Conservation (phyloP, 2,113 vertebrate genomes). For the Pyxicephalus adspersus region DNA sequence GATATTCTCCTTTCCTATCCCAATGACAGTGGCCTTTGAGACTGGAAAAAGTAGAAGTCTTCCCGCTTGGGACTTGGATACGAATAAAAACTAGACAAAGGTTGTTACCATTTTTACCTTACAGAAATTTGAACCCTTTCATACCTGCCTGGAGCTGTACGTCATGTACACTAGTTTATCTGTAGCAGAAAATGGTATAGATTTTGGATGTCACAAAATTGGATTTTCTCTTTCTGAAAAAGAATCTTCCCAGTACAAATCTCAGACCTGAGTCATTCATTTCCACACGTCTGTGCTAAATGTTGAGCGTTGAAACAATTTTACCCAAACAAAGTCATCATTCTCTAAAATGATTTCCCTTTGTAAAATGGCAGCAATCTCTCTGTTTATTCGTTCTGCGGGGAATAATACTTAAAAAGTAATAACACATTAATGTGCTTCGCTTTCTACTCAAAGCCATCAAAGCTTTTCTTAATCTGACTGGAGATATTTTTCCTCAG, state of each 20-base stretch:
- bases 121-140: too few species aligned
- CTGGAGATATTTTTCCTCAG: slow-evolving; percentile 2
- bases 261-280: neutral
- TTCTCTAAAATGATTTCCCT: slow-evolving; percentile 27
- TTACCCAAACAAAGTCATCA: slow-evolving; percentile 37
- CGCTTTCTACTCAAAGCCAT: slow-evolving; percentile 29
- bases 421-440: slow-evolving; percentile 43
- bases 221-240: too few species aligned
- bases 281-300: neutral
- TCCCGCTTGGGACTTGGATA: too few species aligned
- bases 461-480: slow-evolving; percentile 44
- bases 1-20: too few species aligned
- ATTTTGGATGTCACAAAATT: too few species aligned
- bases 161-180: too few species aligned
- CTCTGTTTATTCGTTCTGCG: slow-evolving; percentile 31
- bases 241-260: neutral
- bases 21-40: too few species aligned
- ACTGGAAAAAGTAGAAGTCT: too few species aligned
- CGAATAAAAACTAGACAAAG: too few species aligned
- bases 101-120: too few species aligned
- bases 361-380: slow-evolving; percentile 20
- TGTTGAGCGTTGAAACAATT: neutral
- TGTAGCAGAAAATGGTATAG: too few species aligned
- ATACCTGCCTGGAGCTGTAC: too few species aligned
- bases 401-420: slow-evolving; percentile 42